Evolutionary conservation across 2,888 invertebrate species (phyloP), one percentile per base, ranked within the genome.

Genomic region (Leptura quadrifasciata): DNA sequence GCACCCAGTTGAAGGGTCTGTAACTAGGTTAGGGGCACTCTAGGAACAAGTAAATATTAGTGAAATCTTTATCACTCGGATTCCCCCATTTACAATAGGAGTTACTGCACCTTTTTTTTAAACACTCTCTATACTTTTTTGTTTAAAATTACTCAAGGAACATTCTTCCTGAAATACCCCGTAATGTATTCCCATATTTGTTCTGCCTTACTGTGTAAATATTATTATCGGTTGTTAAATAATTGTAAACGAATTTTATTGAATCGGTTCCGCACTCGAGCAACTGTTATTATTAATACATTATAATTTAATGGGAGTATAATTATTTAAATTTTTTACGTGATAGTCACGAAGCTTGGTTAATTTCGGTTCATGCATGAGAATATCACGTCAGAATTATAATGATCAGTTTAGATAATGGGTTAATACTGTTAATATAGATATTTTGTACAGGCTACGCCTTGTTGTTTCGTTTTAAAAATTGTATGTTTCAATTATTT

Each of bases 301-400:
- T 74, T 67, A 75, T 75, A 71, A 74, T 74, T 60, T 72, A 71
- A 47, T 70, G 67, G 47, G 15, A 63, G 61, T 68, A 47, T 75
- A 78, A 78, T 78, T 78, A 76, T 76, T 39, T 68, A 64, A 67
- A 69, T 61, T 75, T 78, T 77, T 78, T 61, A 47, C 69, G 61
- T 63, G 55, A 63, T 58, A 27, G 77, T 75, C 77, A 75, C 75
- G 77, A 73, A 75, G 72, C 68, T 35, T 39, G 63, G 57, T 71
- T 68, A 76, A 74, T 68, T 74, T 73, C 52, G 47, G 58, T 24
- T 39, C 35, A 47, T 31, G 35, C 47, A 47, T 47, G 31, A 47
- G 15, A 20, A 20, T 20, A 21, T 69, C 57, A 69, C 47, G 69
- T 60, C 69, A 69, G 27, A 8, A 57, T 24, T 58, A 39, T 69